Percentiles rank a stretch among this genome's conserved stretches.
Evolutionary conservation across 2,888 invertebrate species (phyloP).

Genomic region (Tetragonisca angustula): DNA sequence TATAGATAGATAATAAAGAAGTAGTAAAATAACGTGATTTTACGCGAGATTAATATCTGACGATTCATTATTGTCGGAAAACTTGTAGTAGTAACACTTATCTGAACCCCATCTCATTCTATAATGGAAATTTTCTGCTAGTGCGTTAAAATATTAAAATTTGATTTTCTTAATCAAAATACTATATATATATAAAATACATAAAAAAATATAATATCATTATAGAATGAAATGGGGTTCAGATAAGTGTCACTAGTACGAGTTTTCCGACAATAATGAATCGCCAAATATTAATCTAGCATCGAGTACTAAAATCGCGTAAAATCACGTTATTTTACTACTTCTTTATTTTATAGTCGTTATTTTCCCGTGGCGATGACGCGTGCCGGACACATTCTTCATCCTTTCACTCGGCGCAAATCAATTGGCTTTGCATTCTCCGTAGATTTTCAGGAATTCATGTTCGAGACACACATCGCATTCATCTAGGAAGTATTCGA

Average conservation of each 20-base stretch:
- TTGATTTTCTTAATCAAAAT: too few relatives aligned
- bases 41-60: background rate
- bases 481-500: slow-evolving; percentile 15
- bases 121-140: too few relatives aligned
- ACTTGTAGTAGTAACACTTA: background rate
- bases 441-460: slow-evolving; percentile 22
- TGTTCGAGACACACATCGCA: slow-evolving; percentile 16
- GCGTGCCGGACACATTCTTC: slow-evolving; percentile 45
- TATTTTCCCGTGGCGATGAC: slow-evolving; percentile 35
- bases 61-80: background rate
- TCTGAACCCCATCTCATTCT: too few relatives aligned
- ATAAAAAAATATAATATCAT: too few relatives aligned
- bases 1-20: background rate
- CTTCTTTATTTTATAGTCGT: slow-evolving; percentile 10
- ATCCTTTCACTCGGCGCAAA: slow-evolving; percentile 33
- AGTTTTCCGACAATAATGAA: background rate
- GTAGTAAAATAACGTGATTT: slow-evolving; percentile 10
- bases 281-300: background rate
- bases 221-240: too few relatives aligned
- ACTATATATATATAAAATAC: too few relatives aligned
- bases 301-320: background rate
- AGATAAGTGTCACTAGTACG: too few relatives aligned
- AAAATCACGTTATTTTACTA: slow-evolving; percentile 10
- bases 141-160: too few relatives aligned
- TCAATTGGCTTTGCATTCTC: slow-evolving; percentile 30